phyloP scores from a whole-genome alignment of 2,888 invertebrate genomes.

The Phyto melanocephala region DNA sequence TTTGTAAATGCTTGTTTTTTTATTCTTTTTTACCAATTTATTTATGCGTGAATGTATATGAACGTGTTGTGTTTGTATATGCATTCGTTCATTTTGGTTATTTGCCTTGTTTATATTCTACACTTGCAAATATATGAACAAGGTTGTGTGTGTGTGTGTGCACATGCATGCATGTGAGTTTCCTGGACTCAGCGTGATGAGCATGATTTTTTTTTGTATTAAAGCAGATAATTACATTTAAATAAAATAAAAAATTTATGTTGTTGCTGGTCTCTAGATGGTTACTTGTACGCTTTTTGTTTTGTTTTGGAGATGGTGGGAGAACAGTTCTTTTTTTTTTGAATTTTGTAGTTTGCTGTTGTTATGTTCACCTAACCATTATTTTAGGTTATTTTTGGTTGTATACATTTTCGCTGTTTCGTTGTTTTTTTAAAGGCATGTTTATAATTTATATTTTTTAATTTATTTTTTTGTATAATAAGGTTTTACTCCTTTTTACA shows the following conservation, averaged over 20 bases:
- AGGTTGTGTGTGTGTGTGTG: conserved; percentile 67
- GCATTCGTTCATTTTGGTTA: conserved; percentile 31
- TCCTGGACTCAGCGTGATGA: conserved; percentile 72
- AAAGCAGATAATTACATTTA: conserved; percentile 79
- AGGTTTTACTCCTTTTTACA: no score
- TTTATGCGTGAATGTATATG: conserved; percentile 45
- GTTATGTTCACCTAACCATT: conserved; percentile 54
- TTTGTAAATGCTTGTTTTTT: conserved; percentile 56
- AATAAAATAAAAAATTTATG: conserved; percentile 79
- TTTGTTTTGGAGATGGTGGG: background rate
- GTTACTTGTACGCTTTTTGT: background rate
- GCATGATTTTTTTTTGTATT: conserved; percentile 73
- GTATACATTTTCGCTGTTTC: conserved; percentile 22
- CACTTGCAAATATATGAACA: conserved; percentile 67
- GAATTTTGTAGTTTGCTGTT: conserved; percentile 26
- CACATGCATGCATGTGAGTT: conserved; percentile 34
- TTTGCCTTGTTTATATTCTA: conserved; percentile 37
- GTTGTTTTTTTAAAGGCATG: conserved; percentile 46
- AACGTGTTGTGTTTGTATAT: conserved; percentile 64
- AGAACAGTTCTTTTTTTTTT: background rate
- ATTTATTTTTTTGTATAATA: conserved; percentile 47
- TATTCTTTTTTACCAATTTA: conserved; percentile 53
- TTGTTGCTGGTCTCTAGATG: conserved; percentile 58
- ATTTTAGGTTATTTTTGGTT: conserved; percentile 46
- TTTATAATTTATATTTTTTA: conserved; percentile 56